phyloP scores from a whole-genome alignment of 2,888 invertebrate genomes.

The Parelbella ahira region DNA sequence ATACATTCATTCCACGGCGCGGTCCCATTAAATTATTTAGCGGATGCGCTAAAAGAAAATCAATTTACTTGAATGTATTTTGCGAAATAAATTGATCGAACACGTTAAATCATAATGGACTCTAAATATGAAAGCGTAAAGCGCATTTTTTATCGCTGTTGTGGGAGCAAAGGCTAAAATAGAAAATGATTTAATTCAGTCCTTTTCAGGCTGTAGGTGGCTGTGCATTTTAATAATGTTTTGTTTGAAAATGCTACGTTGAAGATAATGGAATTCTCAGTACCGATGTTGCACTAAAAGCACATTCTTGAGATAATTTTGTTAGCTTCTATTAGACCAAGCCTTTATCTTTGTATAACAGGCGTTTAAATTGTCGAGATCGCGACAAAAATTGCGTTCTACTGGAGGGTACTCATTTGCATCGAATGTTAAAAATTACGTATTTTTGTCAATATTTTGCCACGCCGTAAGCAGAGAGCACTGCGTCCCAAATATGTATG shows the following conservation, averaged over 20 bases:
- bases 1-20: conserved; percentile 1
- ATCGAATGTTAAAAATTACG: no score
- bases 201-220: not conserved
- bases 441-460: no score
- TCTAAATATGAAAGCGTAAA: not conserved
- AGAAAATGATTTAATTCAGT: not conserved
- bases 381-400: no score
- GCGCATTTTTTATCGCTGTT: not conserved
- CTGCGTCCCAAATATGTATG: no score
- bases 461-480: no score
- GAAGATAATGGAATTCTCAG: conserved; percentile 8
- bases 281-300: conserved; percentile 2
- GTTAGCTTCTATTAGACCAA: conserved; percentile 3
- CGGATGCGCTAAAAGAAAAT: conserved; percentile 9
- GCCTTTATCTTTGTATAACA: no score
- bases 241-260: conserved; percentile 12
- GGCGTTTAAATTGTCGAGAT: no score
- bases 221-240: conserved; percentile 11
- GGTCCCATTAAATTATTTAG: conserved; percentile 8
- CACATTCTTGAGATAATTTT: conserved; percentile 4
- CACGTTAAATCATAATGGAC: no score
- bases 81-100: no score
- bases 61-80: conserved; percentile 4
- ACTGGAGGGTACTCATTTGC: no score
- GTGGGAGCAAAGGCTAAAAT: not conserved